Conservation (phyloP, 2,113 vertebrate species). For the Ploceus nigricollis region DNA sequence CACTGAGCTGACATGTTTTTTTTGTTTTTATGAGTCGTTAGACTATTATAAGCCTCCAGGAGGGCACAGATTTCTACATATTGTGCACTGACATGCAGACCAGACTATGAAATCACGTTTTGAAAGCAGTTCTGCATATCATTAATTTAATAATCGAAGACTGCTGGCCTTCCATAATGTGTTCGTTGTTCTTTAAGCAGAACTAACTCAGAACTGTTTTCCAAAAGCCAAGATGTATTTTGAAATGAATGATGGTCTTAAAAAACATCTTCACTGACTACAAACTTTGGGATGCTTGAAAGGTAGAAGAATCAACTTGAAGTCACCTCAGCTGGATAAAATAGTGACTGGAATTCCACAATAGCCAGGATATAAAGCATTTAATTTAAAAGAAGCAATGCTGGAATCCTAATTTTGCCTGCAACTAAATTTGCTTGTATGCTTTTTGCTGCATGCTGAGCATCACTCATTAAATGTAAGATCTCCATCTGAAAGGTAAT, state of each 20-base stretch:
- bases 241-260: not conserved
- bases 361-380: not conserved
- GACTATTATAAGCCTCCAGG: not conserved
- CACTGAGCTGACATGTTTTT: not conserved
- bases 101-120: slow-evolving; percentile 15
- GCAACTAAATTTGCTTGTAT: not conserved
- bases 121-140: not conserved
- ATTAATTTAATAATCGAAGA: not conserved
- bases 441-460: not conserved
- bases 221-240: not conserved
- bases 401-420: not conserved
- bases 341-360: not conserved
- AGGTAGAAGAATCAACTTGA: not conserved
- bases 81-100: not conserved
- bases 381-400: not conserved
- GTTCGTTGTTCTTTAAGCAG: not conserved
- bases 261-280: not conserved
- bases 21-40: slow-evolving; percentile 2
- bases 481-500: slow-evolving; percentile 1
- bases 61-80: not conserved
- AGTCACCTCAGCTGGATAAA: not conserved
- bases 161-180: not conserved
- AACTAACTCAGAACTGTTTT: not conserved
- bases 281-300: not conserved
- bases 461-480: not conserved